Evolutionary conservation across 2,797 vertebrate genomes (phyloP).

Genomic region (Petrocephalus schoutedeni): DNA sequence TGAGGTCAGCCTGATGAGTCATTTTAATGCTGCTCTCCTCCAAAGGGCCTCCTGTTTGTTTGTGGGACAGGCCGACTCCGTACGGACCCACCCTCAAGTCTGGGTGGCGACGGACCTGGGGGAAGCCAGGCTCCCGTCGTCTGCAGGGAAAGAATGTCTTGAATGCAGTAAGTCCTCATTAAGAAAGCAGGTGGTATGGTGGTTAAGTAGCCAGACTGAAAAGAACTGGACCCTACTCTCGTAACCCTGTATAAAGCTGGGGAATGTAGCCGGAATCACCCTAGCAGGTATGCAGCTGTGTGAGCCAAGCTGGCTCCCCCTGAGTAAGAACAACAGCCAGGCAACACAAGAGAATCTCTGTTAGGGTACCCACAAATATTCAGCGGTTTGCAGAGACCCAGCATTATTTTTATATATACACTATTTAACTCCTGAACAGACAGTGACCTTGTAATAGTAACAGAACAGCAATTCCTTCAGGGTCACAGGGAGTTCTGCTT

Average conservation of each 20-base stretch:
- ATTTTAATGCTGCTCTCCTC: slow-evolving; percentile 16
- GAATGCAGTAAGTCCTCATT: neutral
- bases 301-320: neutral
- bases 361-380: neutral
- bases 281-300: neutral
- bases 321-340: neutral
- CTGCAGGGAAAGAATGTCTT: neutral
- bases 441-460: neutral
- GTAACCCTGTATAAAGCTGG: neutral
- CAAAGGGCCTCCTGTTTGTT: slow-evolving; percentile 14
- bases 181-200: neutral
- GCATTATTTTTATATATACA: neutral
- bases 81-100: neutral
- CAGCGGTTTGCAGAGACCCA: neutral
- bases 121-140: neutral
- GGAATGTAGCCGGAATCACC: neutral
- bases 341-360: neutral
- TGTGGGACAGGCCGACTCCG: slow-evolving; percentile 20
- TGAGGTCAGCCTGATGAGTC: slow-evolving; percentile 29
- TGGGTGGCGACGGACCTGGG: neutral
- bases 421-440: neutral
- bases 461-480: neutral
- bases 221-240: neutral
- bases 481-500: neutral
- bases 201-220: neutral